Conservation (phyloP, 2,888 invertebrate genomes). For the Cantharis flavilabris region DNA sequence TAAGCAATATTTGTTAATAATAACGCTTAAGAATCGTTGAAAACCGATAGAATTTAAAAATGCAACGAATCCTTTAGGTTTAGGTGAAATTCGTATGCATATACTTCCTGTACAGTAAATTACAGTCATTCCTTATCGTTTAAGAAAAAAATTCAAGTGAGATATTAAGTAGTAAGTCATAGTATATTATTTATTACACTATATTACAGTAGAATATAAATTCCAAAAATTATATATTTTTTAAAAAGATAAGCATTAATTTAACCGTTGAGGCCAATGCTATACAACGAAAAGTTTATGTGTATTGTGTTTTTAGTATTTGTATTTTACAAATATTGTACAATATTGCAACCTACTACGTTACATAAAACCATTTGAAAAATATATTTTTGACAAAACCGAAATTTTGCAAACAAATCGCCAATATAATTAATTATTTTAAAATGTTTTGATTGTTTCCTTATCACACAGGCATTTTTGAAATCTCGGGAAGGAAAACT, state of each 20-base stretch:
- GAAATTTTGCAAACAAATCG: not conserved
- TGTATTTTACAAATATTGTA: conserved; percentile 10
- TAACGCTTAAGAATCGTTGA: conserved; percentile 50
- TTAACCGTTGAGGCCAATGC: conserved; percentile 37
- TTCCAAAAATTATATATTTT: conserved; percentile 22
- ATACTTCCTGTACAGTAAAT: conserved; percentile 21
- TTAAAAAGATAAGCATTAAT: conserved; percentile 20
- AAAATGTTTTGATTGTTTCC: not conserved
- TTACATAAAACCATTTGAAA: conserved; percentile 24
- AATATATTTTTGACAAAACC: not conserved
- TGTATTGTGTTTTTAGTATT: conserved; percentile 27
- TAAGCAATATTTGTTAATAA: conserved; percentile 51
- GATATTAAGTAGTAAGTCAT: conserved; percentile 28
- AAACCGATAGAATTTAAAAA: conserved; percentile 46
- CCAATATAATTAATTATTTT: not conserved
- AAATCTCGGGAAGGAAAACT: not conserved
- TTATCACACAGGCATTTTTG: not conserved
- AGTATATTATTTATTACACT: conserved; percentile 20
- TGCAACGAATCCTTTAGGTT: conserved; percentile 48
- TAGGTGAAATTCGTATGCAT: conserved; percentile 45
- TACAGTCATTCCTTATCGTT: conserved; percentile 33
- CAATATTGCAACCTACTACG: conserved; percentile 16
- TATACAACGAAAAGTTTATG: conserved; percentile 44
- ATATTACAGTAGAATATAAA: conserved; percentile 11
- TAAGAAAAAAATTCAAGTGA: conserved; percentile 31